Conservation (phyloP, 2,113 vertebrate genomes). For the Rhea pennata region DNA sequence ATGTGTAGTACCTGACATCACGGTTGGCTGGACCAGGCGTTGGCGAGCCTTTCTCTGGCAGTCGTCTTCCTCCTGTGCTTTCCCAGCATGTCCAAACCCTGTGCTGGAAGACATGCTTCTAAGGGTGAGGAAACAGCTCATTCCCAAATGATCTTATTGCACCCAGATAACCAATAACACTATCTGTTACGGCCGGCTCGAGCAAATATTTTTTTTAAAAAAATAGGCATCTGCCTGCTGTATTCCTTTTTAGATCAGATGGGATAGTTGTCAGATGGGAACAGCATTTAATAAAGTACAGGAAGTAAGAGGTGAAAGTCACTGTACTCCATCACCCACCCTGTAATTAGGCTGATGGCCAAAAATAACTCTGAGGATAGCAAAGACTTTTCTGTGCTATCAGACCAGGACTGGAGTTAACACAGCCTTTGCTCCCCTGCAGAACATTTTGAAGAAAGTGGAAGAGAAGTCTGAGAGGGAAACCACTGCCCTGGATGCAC, state of each 20-base stretch:
- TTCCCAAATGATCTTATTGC: neutral
- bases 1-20: neutral
- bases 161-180: neutral
- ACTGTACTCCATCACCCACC: neutral
- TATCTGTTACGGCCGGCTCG: neutral
- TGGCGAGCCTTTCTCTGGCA: neutral
- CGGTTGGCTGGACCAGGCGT: neutral
- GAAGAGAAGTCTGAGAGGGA: conserved; percentile 91
- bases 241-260: neutral
- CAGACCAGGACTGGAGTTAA: neutral
- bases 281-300: neutral
- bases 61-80: neutral
- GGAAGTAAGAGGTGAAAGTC: neutral
- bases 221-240: neutral
- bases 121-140: neutral
- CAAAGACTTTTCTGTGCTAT: neutral
- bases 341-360: conserved; percentile 8
- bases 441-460: conserved; percentile 95
- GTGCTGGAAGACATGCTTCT: neutral
- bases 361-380: neutral
- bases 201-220: neutral
- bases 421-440: neutral
- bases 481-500: conserved; percentile 87
- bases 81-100: neutral
- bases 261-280: neutral